These are phyloP conservation scores for Epinephelus cyanopodus DNA, from an alignment of 2,113 vertebrate genomes.

Conservation along the genomic window DNA sequence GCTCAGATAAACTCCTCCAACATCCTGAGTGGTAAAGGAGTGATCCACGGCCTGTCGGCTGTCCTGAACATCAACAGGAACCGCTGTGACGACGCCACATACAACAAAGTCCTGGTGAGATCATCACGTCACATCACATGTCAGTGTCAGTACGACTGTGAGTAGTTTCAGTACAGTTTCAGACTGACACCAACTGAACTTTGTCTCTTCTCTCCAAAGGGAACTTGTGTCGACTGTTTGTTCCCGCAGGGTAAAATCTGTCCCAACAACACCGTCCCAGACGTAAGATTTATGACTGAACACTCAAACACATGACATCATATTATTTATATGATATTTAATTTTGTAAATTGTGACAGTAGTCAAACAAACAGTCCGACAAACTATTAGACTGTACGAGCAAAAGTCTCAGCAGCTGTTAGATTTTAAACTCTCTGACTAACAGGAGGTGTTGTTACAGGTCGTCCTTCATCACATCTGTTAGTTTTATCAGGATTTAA, in stretches of 20 bases:
- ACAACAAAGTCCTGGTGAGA: constrained; percentile 40
- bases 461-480: no score
- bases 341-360: no score
- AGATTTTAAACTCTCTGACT: no score
- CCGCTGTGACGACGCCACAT: constrained; percentile 86
- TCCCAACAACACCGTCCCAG: constrained; percentile 78
- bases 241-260: constrained; percentile 72
- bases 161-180: no score
- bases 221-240: constrained; percentile 74
- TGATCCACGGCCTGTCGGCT: constrained; percentile 90
- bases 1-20: constrained; percentile 88
- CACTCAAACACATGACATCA: no score
- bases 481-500: no score
- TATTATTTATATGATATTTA: no score
- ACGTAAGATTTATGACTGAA: constrained; percentile 56
- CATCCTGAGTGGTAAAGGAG: constrained; percentile 88
- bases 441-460: no score
- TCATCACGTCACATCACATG: neutral
- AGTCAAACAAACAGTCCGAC: no score
- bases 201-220: constrained; percentile 57
- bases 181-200: no score
- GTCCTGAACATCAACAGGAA: constrained; percentile 91
- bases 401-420: no score
- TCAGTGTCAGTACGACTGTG: neutral
- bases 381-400: no score